Evolutionary conservation across 2,888 invertebrate genomes (phyloP).

Genomic region (Gandaritis pyraliata): DNA sequence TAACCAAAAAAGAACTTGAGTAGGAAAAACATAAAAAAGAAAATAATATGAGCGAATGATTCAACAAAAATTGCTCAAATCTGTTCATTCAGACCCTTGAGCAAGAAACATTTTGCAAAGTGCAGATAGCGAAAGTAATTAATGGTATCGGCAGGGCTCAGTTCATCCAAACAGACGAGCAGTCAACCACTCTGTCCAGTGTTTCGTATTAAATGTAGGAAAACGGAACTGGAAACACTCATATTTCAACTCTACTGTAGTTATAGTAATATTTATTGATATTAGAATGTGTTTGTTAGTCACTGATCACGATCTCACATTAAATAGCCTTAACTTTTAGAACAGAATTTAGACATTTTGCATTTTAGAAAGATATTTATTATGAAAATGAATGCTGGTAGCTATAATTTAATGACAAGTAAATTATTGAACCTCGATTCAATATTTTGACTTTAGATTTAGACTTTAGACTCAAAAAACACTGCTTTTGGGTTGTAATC

Average conservation of each 20-base stretch:
- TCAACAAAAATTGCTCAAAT: conserved; percentile 18
- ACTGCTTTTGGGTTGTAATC: too few species aligned
- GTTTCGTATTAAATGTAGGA: neutral
- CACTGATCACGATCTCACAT: too few species aligned
- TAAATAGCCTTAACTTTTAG: too few species aligned
- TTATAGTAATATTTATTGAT: too few species aligned
- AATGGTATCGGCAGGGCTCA: conserved; percentile 16
- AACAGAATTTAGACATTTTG: too few species aligned
- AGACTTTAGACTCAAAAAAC: too few species aligned
- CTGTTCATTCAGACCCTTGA: conserved; percentile 23
- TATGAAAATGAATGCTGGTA: too few species aligned
- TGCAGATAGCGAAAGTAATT: conserved; percentile 25
- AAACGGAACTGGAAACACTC: neutral
- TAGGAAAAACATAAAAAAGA: conserved; percentile 15
- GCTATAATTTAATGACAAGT: too few species aligned
- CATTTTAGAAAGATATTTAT: too few species aligned
- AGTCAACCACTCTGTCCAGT: conserved; percentile 3
- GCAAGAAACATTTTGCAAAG: conserved; percentile 13
- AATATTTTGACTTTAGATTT: too few species aligned
- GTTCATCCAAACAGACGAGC: conserved; percentile 15
- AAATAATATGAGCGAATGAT: conserved; percentile 8
- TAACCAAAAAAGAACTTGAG: neutral
- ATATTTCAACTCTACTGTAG: neutral
- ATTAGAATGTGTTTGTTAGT: too few species aligned
- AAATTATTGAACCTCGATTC: too few species aligned